Conservation (phyloP, 2,888 invertebrate species). For the Corythucha ciliata region DNA sequence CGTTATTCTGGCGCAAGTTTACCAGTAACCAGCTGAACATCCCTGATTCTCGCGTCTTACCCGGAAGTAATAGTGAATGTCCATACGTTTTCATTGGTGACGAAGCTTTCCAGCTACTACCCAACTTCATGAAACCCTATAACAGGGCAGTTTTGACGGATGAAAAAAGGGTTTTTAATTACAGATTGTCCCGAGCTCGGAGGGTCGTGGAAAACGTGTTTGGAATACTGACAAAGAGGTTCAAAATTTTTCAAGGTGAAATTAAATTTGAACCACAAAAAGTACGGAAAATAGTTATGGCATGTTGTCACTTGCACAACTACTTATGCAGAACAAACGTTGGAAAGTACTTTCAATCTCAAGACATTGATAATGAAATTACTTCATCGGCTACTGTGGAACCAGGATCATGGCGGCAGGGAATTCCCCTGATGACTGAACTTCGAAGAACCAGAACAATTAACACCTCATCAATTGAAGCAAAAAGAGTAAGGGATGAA, state of each 20-base stretch:
- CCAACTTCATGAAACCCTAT: constrained; percentile 12
- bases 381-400: not conserved
- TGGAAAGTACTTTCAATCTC: constrained; percentile 6
- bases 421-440: constrained; percentile 4
- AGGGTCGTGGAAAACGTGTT: constrained; percentile 17
- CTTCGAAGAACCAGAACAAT: constrained; percentile 19
- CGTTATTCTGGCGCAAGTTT: constrained; percentile 2
- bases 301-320: not conserved
- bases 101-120: constrained; percentile 4
- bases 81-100: constrained; percentile 12
- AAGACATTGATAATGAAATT: constrained; percentile 10
- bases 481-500: too few relatives aligned
- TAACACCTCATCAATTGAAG: too few relatives aligned
- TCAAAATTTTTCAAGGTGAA: not conserved
- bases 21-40: constrained; percentile 1
- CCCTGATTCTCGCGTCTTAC: constrained; percentile 7
- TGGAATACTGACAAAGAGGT: constrained; percentile 6
- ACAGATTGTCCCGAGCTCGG: constrained; percentile 12
- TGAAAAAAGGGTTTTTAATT: constrained; percentile 9
- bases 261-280: not conserved
- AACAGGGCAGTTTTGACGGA: not conserved
- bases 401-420: constrained; percentile 11
- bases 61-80: constrained; percentile 10
- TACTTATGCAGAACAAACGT: not conserved
- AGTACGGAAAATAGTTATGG: not conserved